Evolutionary conservation across 2,113 vertebrate species (phyloP).

Genomic region (Paradoxurus hermaphroditus): DNA sequence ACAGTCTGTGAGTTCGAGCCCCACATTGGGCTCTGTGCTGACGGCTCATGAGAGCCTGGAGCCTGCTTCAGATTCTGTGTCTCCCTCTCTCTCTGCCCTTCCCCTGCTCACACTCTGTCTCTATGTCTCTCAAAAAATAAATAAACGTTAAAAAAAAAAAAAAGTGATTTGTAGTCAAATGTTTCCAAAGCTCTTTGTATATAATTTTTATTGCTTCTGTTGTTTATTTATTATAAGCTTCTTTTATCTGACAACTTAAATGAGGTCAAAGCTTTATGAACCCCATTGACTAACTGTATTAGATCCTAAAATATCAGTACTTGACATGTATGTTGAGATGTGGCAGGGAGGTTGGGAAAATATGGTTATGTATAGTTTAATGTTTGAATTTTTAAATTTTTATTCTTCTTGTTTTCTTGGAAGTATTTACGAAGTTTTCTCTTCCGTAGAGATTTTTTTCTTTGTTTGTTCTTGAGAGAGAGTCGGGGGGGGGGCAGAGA

Average conservation of each 20-base stretch:
- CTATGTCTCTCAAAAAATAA: too few relatives aligned
- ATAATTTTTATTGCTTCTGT: not conserved
- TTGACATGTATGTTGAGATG: not conserved
- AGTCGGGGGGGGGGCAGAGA: not conserved
- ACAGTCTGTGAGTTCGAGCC: too few relatives aligned
- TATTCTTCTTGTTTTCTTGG: not conserved
- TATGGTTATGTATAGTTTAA: not conserved
- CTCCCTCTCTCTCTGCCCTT: too few relatives aligned
- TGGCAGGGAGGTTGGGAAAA: not conserved
- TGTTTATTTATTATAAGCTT: constrained; percentile 45
- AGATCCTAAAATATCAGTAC: not conserved
- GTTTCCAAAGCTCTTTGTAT: constrained; percentile 17
- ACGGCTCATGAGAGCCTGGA: too few relatives aligned
- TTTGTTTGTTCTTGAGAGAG: not conserved
- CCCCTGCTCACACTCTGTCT: too few relatives aligned
- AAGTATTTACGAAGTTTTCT: not conserved
- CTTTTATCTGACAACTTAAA: constrained; percentile 53
- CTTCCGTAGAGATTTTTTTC: not conserved
- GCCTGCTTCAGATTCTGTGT: too few relatives aligned
- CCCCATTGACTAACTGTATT: not conserved
- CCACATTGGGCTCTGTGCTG: too few relatives aligned
- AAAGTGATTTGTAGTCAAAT: constrained; percentile 55
- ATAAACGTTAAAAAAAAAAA: too few relatives aligned
- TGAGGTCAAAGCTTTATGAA: constrained; percentile 54
- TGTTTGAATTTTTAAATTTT: not conserved